phyloP scores from a whole-genome alignment of 1,140 invertebrate species.

The Daktulosphaira vitifoliae region DNA sequence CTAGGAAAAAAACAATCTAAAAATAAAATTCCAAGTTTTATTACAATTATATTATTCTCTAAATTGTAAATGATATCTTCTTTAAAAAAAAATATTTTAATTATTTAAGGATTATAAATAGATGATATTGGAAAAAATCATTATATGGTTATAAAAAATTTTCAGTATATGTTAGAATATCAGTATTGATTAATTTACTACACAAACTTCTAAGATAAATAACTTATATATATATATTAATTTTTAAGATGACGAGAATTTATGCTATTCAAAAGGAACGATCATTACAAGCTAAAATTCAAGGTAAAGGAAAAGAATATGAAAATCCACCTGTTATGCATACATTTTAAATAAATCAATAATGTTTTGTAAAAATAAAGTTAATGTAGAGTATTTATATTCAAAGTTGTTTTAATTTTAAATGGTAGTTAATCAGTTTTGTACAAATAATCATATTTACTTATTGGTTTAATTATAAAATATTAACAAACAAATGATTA shows the following conservation, averaged over 20 bases:
- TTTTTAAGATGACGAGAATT: constrained; percentile 1
- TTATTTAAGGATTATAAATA: too few species aligned
- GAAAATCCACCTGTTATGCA: constrained; percentile 27
- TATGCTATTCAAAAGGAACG: background rate
- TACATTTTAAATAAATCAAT: background rate
- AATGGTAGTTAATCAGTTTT: background rate
- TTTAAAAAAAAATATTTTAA: too few species aligned
- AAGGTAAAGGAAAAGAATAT: background rate
- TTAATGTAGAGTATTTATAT: background rate
- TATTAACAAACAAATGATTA: background rate
- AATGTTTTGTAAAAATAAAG: background rate
- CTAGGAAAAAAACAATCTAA: too few species aligned
- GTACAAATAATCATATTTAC: background rate
- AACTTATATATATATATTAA: too few species aligned
- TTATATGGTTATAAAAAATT: too few species aligned
- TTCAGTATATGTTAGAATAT: too few species aligned
- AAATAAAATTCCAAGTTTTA: too few species aligned
- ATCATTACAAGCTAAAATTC: background rate
- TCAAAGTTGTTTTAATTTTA: constrained; percentile 6
- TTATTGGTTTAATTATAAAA: background rate
- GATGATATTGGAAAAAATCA: too few species aligned
- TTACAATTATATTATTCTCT: too few species aligned
- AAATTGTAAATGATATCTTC: too few species aligned
- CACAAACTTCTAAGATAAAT: too few species aligned
- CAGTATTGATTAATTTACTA: too few species aligned